Base-by-base conservation (phyloP, 2,888 invertebrate species). In the Noctua comes region DNA sequence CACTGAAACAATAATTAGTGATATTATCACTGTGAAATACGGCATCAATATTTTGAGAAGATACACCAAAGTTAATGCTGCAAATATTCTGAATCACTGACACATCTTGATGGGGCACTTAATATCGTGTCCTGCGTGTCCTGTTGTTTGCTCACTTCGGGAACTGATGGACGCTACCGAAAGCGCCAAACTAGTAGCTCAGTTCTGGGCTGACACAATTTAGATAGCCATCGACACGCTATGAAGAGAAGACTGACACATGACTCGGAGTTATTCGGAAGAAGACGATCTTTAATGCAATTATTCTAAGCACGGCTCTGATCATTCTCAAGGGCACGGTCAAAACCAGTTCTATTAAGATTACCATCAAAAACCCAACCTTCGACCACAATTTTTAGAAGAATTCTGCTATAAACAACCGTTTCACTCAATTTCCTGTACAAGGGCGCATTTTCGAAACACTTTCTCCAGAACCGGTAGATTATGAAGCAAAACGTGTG, bases 401-500 rank as follows among this genome's bases (percentile, higher is more conserved):
- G 68, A 79, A 66, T 48, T 57, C 57, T 11, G 21, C 2, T 24
- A 72, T 69, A 54, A 77, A 57, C 21, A 68, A 71, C 46, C 70
- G n/a, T 86, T 88, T 77, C 81, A 76, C 82, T 68, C 2, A 48
- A 66, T 81, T 78, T 84, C 82, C 82, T 76, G 82, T 73, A 4
- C 77, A 85, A 87, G 86, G 88, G 84, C 78, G 73, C 51, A 73
- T 81, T 74, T 79, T 83, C 36, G 68, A 72, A 70, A 16, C 68
- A 86, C 88, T 88, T 88, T 88, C 88, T 77, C 87, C 11, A 18
- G 7, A 79, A 86, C 84, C 84, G 88, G 88, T 83, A 76, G 36
- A 57, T 68, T 43, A 76, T 80, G 76, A 86, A 77, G 75, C 76
- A 84, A 82, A 80, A 74, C 77, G 27, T 79, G 70, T 79, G 51